Evolutionary conservation across 2,797 vertebrate genomes (phyloP).

Genomic region (Gambelia wislizenii): DNA sequence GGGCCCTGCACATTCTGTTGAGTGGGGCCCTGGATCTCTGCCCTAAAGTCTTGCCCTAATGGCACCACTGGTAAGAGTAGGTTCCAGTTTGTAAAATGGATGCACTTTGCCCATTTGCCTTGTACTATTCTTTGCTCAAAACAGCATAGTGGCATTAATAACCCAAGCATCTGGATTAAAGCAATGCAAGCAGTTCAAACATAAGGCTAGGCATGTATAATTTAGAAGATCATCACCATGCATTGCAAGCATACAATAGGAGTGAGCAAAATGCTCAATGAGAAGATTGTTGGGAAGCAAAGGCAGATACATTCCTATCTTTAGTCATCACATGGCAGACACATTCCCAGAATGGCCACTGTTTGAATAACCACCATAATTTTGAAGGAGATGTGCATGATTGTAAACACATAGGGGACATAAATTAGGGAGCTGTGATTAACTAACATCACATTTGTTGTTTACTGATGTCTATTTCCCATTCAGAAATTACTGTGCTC

Average conservation of each 20-base stretch:
- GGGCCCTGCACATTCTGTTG: not conserved
- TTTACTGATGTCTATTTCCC: not conserved
- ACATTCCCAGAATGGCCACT: not conserved
- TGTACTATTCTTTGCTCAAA: fast-evolving
- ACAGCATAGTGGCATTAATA: not conserved
- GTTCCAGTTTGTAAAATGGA: not conserved
- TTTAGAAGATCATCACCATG: not conserved
- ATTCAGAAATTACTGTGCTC: not conserved
- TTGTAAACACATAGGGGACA: not conserved
- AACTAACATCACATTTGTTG: not conserved
- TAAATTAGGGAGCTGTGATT: not conserved
- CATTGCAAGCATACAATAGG: not conserved
- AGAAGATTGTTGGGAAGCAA: not conserved
- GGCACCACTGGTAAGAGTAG: not conserved
- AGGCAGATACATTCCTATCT: not conserved
- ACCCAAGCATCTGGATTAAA: not conserved
- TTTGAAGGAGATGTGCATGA: not conserved
- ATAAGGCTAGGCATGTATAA: not conserved
- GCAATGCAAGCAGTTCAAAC: not conserved
- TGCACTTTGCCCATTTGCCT: not conserved
- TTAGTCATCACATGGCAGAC: not conserved
- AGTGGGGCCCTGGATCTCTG: not conserved
- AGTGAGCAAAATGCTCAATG: not conserved
- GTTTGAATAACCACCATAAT: not conserved
- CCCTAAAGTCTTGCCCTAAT: not conserved